A percentile compares a stretch with the other conserved stretches of the same genome.
Evolutionary conservation across 2,113 vertebrate genomes (phyloP).

Genomic region (Connochaetes taurinus): DNA sequence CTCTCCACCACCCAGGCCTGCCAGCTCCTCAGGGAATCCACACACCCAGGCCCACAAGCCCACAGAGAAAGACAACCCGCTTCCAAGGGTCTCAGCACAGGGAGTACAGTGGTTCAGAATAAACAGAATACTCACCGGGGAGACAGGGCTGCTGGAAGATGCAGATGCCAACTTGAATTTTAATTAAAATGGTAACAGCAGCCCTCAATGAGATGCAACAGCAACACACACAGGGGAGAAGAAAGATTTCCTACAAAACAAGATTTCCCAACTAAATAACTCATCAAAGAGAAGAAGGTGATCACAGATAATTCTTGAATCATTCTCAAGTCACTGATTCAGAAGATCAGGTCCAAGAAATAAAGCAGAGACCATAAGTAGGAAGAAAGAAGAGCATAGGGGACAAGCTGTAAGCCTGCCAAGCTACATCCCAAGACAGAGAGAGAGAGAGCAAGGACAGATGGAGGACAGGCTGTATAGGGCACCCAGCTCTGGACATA

Average conservation of each 20-base stretch:
- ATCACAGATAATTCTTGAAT: neutral
- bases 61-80: neutral
- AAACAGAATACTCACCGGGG: neutral
- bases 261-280: neutral
- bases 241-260: neutral
- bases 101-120: neutral
- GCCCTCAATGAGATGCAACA: neutral
- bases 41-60: neutral
- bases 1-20: neutral
- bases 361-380: neutral
- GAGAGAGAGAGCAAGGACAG: neutral
- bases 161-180: neutral
- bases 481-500: neutral
- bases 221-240: neutral
- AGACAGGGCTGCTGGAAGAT: neutral
- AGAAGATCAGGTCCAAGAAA: neutral
- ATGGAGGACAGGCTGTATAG: neutral
- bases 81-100: neutral
- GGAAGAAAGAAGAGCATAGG: neutral
- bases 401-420: rapidly evolving
- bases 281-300: neutral
- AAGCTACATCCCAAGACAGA: too few species aligned
- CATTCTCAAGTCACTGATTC: neutral
- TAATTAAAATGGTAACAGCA: neutral
- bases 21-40: too few species aligned